Evolutionary conservation across 2,888 invertebrate species (phyloP).

Genomic region (Thera obeliscata): DNA sequence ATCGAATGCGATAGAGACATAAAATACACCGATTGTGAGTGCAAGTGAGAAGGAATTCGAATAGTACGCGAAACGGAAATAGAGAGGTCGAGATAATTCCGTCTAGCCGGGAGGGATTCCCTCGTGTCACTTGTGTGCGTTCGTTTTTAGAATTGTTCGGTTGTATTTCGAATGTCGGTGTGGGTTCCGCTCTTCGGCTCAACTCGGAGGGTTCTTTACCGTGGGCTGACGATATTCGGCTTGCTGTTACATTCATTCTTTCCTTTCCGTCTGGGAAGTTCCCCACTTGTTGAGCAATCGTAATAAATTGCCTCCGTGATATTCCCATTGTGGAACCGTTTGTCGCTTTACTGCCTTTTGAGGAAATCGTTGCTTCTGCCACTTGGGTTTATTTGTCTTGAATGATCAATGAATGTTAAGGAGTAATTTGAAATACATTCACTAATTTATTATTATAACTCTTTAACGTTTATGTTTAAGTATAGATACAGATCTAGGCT

Average conservation of each 20-base stretch:
- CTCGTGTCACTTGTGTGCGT: slow-evolving; percentile 84
- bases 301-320: slow-evolving; percentile 83
- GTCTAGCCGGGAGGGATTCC: slow-evolving; percentile 84
- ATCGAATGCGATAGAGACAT: slow-evolving; percentile 79
- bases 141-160: slow-evolving; percentile 76
- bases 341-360: slow-evolving; percentile 80
- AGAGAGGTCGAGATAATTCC: slow-evolving; percentile 82
- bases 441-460: no score
- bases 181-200: slow-evolving; percentile 61
- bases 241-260: slow-evolving; percentile 69
- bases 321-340: slow-evolving; percentile 82
- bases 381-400: slow-evolving; percentile 74
- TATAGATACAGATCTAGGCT: no score
- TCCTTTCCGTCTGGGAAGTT: slow-evolving; percentile 67
- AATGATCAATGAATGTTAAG: slow-evolving; percentile 48
- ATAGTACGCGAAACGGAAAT: slow-evolving; percentile 84
- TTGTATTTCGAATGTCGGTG: slow-evolving; percentile 75
- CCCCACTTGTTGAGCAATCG: slow-evolving; percentile 83
- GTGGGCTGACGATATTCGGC: slow-evolving; percentile 52
- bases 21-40: slow-evolving; percentile 43
- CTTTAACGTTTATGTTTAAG: background rate
- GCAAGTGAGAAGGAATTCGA: slow-evolving; percentile 75
- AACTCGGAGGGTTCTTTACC: slow-evolving; percentile 66
- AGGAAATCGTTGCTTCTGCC: slow-evolving; percentile 80
- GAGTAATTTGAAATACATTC: background rate